Evolutionary conservation across 2,797 vertebrate genomes (phyloP), one percentile per base, ranked within the genome.

Genomic region (Cephalopachus bancanus): DNA sequence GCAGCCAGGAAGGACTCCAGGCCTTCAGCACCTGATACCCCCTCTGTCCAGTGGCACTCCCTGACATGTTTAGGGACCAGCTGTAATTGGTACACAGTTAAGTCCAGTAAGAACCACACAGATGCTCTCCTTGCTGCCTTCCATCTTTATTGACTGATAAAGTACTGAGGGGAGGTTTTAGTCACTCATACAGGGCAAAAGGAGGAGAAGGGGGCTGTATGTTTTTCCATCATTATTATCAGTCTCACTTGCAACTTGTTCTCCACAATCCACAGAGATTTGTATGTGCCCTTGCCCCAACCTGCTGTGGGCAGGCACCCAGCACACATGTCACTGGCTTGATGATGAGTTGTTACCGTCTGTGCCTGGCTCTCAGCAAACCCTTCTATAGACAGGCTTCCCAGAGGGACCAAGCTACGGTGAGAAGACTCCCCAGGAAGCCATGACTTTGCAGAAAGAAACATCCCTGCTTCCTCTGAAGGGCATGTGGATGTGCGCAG

Each of bases 1-100:
- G 28, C 64, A 33, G 7, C 93, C 33, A 17, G 51, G 24, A 81
- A 9, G 49, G 19, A 19, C 30, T 16, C 51, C 62, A 33, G 88
- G 22, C 30, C 3, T 16, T 57, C 72, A 15, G 20, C 9, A 67
- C n/a, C 26, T 9, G 57, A 5, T 28, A 5, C 33, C 44, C 62
- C 15, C 37, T 9, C 8, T 11, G 28, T n/a, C 0, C 9, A 3
- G 62, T 0, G 10, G 3, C 37, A 37, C 3, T 3, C 37, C 37
- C 37, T 19, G n/a, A 28, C 71, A 33, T 87, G 67, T 76, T 64
- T 1, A 30, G 60, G 44, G 37, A 9, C 55, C 8, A 19, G 19
- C 65, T 51, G 71, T 51, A 11, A 28, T 19, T 44, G 65, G 24
- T 5, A 44, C 30, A 19, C 15, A 1, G 57, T 60, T 51, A 30